phyloP scores from a whole-genome alignment of 2,113 vertebrate genomes.

The Cyphomyrus plagiostoma region DNA sequence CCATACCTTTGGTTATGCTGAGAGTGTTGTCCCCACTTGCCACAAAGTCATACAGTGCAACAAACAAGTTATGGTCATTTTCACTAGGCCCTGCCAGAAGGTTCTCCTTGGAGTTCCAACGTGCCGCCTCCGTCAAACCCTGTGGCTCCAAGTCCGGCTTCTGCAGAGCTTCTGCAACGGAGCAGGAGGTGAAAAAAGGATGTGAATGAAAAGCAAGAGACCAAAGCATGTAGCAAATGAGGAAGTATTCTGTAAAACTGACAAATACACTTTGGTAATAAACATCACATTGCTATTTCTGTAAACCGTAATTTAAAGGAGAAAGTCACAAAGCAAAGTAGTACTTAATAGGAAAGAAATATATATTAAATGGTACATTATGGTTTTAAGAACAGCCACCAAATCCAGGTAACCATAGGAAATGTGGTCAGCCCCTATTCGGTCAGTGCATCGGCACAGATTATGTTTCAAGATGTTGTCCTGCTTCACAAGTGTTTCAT shows the following conservation, averaged over 20 bases:
- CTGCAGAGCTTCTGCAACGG: slow-evolving; percentile 81
- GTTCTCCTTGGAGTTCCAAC: slow-evolving; percentile 99
- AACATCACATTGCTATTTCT: neutral
- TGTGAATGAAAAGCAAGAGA: too few species aligned
- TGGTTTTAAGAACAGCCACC: neutral
- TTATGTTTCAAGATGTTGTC: neutral
- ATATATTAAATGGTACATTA: neutral
- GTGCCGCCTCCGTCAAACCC: slow-evolving; percentile 86
- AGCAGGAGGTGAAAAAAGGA: neutral
- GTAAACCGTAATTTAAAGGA: neutral
- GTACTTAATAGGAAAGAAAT: neutral
- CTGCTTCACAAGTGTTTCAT: neutral
- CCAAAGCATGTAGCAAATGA: neutral
- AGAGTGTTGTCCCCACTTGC: slow-evolving; percentile 98
- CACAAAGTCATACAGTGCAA: slow-evolving; percentile 96
- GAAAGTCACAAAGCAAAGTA: neutral
- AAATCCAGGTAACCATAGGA: neutral
- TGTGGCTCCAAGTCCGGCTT: slow-evolving; percentile 90
- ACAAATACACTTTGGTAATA: neutral
- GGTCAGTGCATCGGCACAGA: neutral
- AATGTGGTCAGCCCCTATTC: neutral
- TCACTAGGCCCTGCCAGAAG: slow-evolving; percentile 89
- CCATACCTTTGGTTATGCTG: slow-evolving; percentile 96
- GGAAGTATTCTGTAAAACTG: neutral
- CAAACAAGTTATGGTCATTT: slow-evolving; percentile 97